Conservation (phyloP, 2,888 invertebrate species). For the Melolontha melolontha region DNA sequence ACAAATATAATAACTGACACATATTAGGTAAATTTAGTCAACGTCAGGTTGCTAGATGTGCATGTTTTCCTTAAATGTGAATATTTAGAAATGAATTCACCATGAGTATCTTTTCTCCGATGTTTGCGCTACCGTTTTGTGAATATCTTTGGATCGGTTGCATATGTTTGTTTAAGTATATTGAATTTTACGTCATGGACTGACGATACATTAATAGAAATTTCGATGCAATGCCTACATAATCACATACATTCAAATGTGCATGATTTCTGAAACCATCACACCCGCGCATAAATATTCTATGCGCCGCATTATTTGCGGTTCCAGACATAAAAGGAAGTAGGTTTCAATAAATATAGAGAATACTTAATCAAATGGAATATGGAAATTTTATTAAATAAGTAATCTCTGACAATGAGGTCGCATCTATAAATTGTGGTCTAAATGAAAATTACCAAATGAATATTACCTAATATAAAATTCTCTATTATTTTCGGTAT, state of each 20-base stretch:
- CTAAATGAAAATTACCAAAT: no score
- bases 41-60: slow-evolving; percentile 48
- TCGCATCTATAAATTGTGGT: slow-evolving; percentile 7
- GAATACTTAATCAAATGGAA: slow-evolving; percentile 29
- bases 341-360: slow-evolving; percentile 29
- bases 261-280: slow-evolving; percentile 8
- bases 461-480: no score
- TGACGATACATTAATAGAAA: neutral
- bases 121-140: neutral
- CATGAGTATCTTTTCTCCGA: slow-evolving; percentile 20
- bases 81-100: slow-evolving; percentile 42
- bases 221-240: neutral
- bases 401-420: slow-evolving; percentile 11
- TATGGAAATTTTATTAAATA: slow-evolving; percentile 15
- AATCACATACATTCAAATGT: slow-evolving; percentile 1
- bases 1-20: slow-evolving; percentile 50
- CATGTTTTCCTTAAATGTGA: slow-evolving; percentile 45
- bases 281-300: slow-evolving; percentile 22
- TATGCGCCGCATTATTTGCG: slow-evolving; percentile 7
- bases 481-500: no score
- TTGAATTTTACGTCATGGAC: slow-evolving; percentile 12
- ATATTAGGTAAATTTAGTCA: slow-evolving; percentile 51
- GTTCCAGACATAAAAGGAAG: slow-evolving; percentile 11
- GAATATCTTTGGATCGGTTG: neutral
- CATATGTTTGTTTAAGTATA: slow-evolving; percentile 12